Evolutionary conservation across 1,140 invertebrate species (phyloP).

Genomic region (Carposina sasakii): DNA sequence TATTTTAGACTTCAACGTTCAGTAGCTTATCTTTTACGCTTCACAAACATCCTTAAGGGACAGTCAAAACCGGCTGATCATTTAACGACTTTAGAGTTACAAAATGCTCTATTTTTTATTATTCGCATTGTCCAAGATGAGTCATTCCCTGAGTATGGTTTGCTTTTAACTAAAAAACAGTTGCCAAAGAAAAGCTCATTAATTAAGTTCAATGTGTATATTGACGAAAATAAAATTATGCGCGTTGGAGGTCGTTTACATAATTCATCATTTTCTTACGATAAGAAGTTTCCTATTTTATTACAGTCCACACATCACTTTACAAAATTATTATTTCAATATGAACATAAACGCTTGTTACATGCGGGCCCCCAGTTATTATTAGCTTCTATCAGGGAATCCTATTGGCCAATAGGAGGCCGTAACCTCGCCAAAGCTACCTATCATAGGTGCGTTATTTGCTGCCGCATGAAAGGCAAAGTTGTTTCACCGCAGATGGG

Average conservation of each 20-base stretch:
- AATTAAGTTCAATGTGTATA: constrained; percentile 4
- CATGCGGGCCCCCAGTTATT: background rate
- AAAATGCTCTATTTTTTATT: background rate
- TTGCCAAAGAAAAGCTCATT: constrained; percentile 5
- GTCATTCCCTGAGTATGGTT: constrained; percentile 4
- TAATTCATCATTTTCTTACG: background rate
- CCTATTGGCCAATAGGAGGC: background rate
- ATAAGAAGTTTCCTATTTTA: background rate
- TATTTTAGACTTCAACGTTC: background rate
- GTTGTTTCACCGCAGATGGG: background rate
- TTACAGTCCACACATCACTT: constrained; percentile 3
- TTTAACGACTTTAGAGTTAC: background rate
- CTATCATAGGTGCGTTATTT: background rate
- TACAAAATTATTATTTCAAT: background rate
- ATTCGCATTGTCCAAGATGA: background rate
- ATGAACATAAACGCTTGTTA: background rate
- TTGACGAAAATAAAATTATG: constrained; percentile 1
- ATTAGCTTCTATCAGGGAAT: too few species aligned
- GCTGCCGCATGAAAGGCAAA: background rate
- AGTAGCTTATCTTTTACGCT: background rate
- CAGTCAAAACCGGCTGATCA: background rate
- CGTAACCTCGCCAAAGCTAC: background rate
- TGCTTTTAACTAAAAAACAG: background rate
- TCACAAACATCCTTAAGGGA: background rate
- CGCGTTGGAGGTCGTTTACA: background rate